phyloP scores from a whole-genome alignment of 2,113 vertebrate genomes.

The Podilymbus podiceps region DNA sequence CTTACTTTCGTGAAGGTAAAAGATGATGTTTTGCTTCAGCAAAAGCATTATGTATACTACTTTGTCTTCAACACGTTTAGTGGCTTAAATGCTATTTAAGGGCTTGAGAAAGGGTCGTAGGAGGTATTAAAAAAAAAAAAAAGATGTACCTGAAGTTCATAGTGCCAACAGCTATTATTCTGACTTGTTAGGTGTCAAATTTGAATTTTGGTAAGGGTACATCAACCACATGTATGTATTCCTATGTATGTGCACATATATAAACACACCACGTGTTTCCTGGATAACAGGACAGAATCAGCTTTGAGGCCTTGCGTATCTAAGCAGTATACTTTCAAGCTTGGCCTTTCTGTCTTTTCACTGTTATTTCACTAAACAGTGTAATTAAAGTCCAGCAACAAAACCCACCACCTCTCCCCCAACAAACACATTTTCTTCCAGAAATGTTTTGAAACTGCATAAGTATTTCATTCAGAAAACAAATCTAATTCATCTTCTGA shows the following conservation, averaged over 20 bases:
- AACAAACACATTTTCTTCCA: neutral
- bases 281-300: neutral
- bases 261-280: neutral
- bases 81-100: neutral
- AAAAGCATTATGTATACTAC: neutral
- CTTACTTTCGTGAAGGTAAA: neutral
- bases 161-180: neutral
- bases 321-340: neutral
- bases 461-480: neutral
- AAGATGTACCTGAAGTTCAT: neutral
- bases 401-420: neutral
- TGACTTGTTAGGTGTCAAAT: neutral
- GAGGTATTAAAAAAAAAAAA: neutral
- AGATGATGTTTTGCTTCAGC: neutral
- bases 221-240: neutral
- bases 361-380: neutral
- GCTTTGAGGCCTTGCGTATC: neutral
- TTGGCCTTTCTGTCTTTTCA: neutral
- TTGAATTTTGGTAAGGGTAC: neutral
- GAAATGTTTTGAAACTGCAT: neutral
- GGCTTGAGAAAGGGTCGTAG: neutral
- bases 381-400: neutral
- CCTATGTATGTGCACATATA: accelerated
- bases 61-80: neutral
- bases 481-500: neutral